phyloP scores from a whole-genome alignment of 2,113 vertebrate species.

The Aptenodytes forsteri region DNA sequence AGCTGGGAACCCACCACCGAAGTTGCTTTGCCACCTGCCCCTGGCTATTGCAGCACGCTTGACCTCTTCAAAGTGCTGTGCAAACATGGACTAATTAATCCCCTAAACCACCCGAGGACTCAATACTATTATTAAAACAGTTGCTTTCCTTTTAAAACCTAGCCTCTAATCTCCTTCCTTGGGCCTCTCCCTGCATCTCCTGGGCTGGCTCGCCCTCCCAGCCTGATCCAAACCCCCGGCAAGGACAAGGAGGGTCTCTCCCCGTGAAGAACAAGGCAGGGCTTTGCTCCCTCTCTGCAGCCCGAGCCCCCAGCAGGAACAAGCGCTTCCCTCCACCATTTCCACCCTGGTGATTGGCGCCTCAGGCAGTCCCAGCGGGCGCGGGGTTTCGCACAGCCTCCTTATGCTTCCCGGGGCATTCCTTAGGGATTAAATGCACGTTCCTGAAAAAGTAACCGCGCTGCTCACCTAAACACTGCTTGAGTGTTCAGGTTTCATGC shows the following conservation, averaged over 20 bases:
- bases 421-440: neutral
- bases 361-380: rapidly evolving
- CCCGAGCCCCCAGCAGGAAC: rapidly evolving
- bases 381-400: neutral
- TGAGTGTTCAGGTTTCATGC: neutral
- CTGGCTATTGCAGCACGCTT: neutral
- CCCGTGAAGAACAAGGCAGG: neutral
- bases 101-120: slow-evolving; percentile 39
- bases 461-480: slow-evolving; percentile 26
- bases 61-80: slow-evolving; percentile 31
- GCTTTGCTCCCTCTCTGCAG: neutral
- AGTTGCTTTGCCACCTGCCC: neutral
- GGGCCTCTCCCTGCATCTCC: neutral
- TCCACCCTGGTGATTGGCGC: rapidly evolving
- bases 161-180: slow-evolving; percentile 15
- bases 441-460: slow-evolving; percentile 9
- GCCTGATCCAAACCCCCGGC: neutral
- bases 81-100: slow-evolving; percentile 27
- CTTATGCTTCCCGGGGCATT: neutral
- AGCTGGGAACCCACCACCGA: neutral
- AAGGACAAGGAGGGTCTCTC: neutral
- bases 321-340: neutral
- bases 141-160: slow-evolving; percentile 58
- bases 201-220: neutral
- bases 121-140: slow-evolving; percentile 57